These are phyloP conservation scores for Desmophyllum pertusum DNA, from an alignment of 92 coral and sea anemone species.

Conservation along the genomic window DNA sequence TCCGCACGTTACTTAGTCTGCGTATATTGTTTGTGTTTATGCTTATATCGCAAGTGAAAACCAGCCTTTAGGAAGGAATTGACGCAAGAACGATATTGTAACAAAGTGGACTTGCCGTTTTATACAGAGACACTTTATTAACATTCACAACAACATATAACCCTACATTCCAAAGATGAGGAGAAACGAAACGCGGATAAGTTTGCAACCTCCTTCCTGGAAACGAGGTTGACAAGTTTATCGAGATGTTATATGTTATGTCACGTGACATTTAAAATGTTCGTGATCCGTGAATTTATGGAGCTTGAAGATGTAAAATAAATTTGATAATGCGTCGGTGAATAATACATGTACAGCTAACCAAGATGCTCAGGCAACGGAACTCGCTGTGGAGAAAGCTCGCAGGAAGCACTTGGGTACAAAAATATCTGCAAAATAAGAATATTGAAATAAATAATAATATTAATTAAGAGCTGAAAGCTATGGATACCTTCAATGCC, in stretches of 20 bases:
- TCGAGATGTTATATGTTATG: too few species aligned
- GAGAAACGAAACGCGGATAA: too few species aligned
- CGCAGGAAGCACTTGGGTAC: neutral
- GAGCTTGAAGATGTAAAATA: neutral
- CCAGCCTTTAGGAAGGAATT: neutral
- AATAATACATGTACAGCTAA: neutral
- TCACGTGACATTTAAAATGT: neutral
- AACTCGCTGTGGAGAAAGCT: neutral
- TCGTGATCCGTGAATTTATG: neutral
- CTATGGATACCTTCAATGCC: too few species aligned
- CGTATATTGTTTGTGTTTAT: too few species aligned
- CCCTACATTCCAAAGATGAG: neutral
- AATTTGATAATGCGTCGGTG: neutral
- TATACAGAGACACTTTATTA: neutral
- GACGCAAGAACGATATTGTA: neutral
- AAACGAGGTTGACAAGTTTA: too few species aligned
- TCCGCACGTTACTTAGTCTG: too few species aligned
- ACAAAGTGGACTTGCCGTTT: neutral
- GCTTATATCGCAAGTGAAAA: too few species aligned
- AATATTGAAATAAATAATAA: neutral
- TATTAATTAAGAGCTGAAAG: too few species aligned
- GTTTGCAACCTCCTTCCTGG: too few species aligned
- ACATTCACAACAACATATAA: neutral
- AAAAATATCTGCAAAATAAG: constrained; percentile 12
- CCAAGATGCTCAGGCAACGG: neutral